Conservation (phyloP, 2,113 vertebrate species). For the Romanogobio albipinnatus region DNA sequence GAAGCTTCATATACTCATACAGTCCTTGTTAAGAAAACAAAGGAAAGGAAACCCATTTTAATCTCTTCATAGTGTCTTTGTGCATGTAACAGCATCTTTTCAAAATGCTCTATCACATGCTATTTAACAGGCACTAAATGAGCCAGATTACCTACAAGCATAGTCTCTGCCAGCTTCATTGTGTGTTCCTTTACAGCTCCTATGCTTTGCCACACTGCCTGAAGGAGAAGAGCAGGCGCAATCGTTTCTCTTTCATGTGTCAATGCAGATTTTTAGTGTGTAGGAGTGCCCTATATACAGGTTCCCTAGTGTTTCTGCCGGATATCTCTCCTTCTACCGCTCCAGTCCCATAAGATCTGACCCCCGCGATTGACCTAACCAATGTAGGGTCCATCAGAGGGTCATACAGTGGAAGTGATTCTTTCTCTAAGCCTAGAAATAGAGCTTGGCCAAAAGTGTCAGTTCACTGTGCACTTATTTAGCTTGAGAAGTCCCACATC, state of each 20-base stretch:
- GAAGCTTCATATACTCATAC: neutral
- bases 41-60: slow-evolving; percentile 3
- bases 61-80: neutral
- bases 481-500: slow-evolving; percentile 25
- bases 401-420: slow-evolving; percentile 1
- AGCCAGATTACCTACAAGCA: slow-evolving; percentile 1
- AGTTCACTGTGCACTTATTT: slow-evolving; percentile 32
- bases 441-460: slow-evolving; percentile 33
- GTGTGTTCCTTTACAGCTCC: neutral
- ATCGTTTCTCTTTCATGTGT: slow-evolving; percentile 33
- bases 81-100: neutral
- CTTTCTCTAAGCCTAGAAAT: slow-evolving; percentile 32
- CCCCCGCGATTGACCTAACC: neutral
- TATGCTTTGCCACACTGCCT: slow-evolving; percentile 16
- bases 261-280: slow-evolving; percentile 33
- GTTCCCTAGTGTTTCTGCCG: slow-evolving; percentile 19
- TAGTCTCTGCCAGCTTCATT: neutral
- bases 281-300: slow-evolving; percentile 58
- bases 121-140: neutral
- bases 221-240: slow-evolving; percentile 3
- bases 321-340: slow-evolving; percentile 13
- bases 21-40: neutral
- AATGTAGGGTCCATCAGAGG: slow-evolving; percentile 19
- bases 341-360: slow-evolving; percentile 7
- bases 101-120: neutral